A percentile compares a stretch with the other conserved stretches of the same genome.
These are phyloP conservation scores for Ectropis grisescens DNA, from an alignment of 1,140 invertebrate species.

Conservation along the genomic window DNA sequence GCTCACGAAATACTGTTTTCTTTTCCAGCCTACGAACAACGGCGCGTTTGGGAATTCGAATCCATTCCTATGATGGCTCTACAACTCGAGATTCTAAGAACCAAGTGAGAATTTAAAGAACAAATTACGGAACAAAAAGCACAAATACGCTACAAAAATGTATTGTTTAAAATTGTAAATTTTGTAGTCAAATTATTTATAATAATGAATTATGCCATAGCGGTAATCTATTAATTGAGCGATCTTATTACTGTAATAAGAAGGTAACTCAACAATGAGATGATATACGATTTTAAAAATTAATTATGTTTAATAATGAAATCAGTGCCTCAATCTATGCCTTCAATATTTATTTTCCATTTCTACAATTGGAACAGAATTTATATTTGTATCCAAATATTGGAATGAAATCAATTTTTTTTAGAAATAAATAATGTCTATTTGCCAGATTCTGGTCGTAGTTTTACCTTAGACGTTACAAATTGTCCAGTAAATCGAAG, in stretches of 20 bases:
- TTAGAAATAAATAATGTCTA: no score
- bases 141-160: slow-evolving; percentile 61
- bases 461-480: slow-evolving; percentile 54
- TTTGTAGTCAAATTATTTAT: not conserved
- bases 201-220: slow-evolving; percentile 20
- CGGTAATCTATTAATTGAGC: not conserved
- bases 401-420: no score
- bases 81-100: slow-evolving; percentile 8
- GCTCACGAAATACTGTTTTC: no score
- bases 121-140: slow-evolving; percentile 46
- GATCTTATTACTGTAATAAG: no score
- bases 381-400: slow-evolving; percentile 2
- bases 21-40: slow-evolving; percentile 46
- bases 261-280: no score
- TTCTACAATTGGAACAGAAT: slow-evolving; percentile 7
- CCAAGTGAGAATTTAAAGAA: slow-evolving; percentile 24
- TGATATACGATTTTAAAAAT: no score
- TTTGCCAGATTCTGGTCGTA: slow-evolving; percentile 50
- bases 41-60: slow-evolving; percentile 47
- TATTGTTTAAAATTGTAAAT: slow-evolving; percentile 11
- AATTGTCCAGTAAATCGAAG: no score
- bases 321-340: slow-evolving; percentile 56
- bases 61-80: slow-evolving; percentile 48
- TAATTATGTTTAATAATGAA: no score
- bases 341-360: slow-evolving; percentile 28